These are phyloP conservation scores for Caenorhabditis becei DNA, from an alignment of 2,888 invertebrate species.

Conservation along the genomic window DNA sequence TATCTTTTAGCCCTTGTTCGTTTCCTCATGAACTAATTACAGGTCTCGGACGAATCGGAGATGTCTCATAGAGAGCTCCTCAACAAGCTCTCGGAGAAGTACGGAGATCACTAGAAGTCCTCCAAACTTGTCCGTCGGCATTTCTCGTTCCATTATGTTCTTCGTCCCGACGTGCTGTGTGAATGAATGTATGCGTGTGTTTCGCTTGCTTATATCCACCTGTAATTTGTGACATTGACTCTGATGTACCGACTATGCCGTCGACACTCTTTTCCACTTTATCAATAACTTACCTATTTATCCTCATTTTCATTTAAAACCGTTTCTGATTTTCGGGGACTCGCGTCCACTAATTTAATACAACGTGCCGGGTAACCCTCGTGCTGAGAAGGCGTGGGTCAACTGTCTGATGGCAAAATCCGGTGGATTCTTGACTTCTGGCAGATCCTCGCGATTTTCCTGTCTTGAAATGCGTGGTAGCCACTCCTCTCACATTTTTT, in stretches of 20 bases:
- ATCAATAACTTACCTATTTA: slow-evolving; percentile 42
- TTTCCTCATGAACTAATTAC: slow-evolving; percentile 57
- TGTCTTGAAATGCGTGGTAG: slow-evolving; percentile 43
- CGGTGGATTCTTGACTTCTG: background rate
- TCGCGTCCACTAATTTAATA: slow-evolving; percentile 50
- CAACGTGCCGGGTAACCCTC: slow-evolving; percentile 56
- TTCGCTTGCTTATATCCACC: background rate
- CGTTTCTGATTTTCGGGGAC: slow-evolving; percentile 40
- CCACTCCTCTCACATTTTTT: slow-evolving; percentile 26
- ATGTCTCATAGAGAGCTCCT: slow-evolving; percentile 81
- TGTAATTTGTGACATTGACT: background rate
- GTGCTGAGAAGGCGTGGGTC: slow-evolving; percentile 23
- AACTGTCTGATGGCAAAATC: background rate
- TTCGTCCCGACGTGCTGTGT: slow-evolving; percentile 6
- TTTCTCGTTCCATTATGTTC: slow-evolving; percentile 4
- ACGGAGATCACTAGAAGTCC: slow-evolving; percentile 77
- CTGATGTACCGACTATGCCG: slow-evolving; percentile 10
- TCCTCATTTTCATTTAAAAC: slow-evolving; percentile 24
- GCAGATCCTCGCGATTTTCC: background rate
- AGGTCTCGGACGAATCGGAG: slow-evolving; percentile 81
- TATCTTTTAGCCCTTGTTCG: no score
- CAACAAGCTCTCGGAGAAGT: slow-evolving; percentile 80
- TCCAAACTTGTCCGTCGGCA: background rate
- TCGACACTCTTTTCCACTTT: slow-evolving; percentile 11
- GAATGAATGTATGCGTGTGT: slow-evolving; percentile 14